Percentiles rank a stretch among this genome's conserved stretches.
Conservation (phyloP, 2,888 invertebrate species). For the Papilio elwesi region DNA sequence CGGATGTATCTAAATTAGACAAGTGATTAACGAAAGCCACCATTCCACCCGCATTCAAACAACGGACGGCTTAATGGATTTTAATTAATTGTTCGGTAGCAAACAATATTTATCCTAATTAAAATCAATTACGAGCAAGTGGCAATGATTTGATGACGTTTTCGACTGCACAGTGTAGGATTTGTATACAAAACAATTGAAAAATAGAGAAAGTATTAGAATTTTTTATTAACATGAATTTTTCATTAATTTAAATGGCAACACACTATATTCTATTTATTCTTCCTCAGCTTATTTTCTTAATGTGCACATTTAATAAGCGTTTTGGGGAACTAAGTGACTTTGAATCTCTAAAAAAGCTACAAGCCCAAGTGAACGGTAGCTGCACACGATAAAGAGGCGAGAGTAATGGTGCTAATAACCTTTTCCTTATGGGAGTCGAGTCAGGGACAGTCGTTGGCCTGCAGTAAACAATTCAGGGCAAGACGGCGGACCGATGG, state of each 20-base stretch:
- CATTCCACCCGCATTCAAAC: background rate
- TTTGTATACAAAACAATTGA: background rate
- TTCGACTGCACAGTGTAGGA: background rate
- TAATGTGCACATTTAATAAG: too few relatives aligned
- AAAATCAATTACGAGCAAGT: background rate
- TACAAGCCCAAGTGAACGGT: background rate
- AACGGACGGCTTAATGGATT: too few relatives aligned
- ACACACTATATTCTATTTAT: too few relatives aligned
- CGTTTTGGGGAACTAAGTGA: too few relatives aligned
- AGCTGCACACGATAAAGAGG: slow-evolving; percentile 12
- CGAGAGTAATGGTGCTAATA: slow-evolving; percentile 57
- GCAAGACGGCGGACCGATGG: slow-evolving; percentile 55
- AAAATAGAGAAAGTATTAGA: background rate
- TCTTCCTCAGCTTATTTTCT: too few relatives aligned
- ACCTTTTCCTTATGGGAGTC: slow-evolving; percentile 62
- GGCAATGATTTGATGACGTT: background rate
- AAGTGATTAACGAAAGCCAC: background rate
- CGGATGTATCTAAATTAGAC: too few relatives aligned
- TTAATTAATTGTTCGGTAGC: too few relatives aligned
- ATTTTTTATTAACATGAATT: too few relatives aligned
- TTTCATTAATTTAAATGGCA: too few relatives aligned
- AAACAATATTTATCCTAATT: background rate
- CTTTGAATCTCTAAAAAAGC: too few relatives aligned
- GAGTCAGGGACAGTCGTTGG: slow-evolving; percentile 76
- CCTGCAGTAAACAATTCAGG: slow-evolving; percentile 72